Percentiles rank a stretch among this genome's conserved stretches.
phyloP scores from a whole-genome alignment of 2,797 vertebrate species.

The Enteromius unitaeniatus region DNA sequence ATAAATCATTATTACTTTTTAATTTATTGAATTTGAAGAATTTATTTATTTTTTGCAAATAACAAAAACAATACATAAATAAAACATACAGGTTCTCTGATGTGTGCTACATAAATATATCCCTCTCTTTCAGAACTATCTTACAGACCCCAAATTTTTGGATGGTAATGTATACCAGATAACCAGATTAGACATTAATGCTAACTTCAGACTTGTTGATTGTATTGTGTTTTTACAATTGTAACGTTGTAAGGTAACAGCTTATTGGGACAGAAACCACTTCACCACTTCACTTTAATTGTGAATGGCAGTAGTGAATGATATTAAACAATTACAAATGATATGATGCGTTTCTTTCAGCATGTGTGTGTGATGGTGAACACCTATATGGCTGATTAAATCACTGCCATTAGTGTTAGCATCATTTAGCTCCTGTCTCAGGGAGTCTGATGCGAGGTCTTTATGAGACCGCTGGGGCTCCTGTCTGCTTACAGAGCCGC shows the following conservation, averaged over 20 bases:
- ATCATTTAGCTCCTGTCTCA: conserved; percentile 66
- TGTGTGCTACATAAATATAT: neutral
- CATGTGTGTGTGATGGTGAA: conserved; percentile 45
- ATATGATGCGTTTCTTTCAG: conserved; percentile 15
- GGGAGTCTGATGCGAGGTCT: conserved; percentile 55
- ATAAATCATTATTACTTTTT: no score
- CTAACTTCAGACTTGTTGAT: neutral
- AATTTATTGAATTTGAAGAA: no score
- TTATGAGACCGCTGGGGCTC: conserved; percentile 69
- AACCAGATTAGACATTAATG: no score
- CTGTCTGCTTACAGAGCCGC: conserved; percentile 32
- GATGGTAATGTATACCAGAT: neutral
- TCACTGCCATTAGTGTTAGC: conserved; percentile 69
- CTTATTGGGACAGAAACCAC: neutral
- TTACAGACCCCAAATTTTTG: neutral
- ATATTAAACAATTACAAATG: neutral
- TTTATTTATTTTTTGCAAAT: no score
- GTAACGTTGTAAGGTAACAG: neutral
- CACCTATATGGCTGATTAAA: conserved; percentile 68
- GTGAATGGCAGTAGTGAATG: neutral
- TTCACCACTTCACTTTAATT: neutral
- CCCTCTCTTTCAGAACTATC: neutral
- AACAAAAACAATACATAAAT: no score
- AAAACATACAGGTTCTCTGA: no score
- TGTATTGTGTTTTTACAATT: no score